Evolutionary conservation across 1,140 invertebrate species (phyloP), one percentile per base, ranked within the genome.

Genomic region (Hycleus phaleratus): DNA sequence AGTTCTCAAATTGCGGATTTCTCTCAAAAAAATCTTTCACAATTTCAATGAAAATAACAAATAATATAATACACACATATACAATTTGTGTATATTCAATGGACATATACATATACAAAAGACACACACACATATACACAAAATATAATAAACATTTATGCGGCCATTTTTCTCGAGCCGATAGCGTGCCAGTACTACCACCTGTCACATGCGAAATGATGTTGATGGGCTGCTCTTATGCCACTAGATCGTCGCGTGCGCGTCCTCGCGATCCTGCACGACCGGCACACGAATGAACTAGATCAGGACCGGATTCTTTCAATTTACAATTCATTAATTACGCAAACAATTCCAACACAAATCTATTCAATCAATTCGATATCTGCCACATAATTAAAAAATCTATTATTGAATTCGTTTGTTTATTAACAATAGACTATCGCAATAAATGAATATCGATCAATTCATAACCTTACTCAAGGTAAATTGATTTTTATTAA

Each of bases 141-240:
- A 4, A 39, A 39, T 39, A 39, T 7, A 39, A n/a, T 42, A 42
- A 42, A 42, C 11, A 42, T 10, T 42, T 4, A 42, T n/a, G 40
- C 69, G 59, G 70, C 70, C 70, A 72, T 72, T 63, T 72, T 71
- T 32, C 4, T 7, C 32, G 32, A 7, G 54, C 63, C 47, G 26
- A 11, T 65, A 63, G 68, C 70, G 68, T 70, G 65, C 64, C 70
- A 69, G 63, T 66, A 61, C 62, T 68, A 64, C 69, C 69, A 72
- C 70, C 70, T 72, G 70, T 68, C 70, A 67, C 62, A 67, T 60
- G 45, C 51, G 58, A 65, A 62, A 62, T 59, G 52, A 61, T 59
- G 56, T 51, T 45, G 32, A 24, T 42, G 42, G 46, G 32, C 18
- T 32, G 32, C 32, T 32, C 18, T 18, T 18, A 18, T 32, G 7